Evolutionary conservation across 2,888 invertebrate species (phyloP).

Genomic region (Drosophila niveifrons): DNA sequence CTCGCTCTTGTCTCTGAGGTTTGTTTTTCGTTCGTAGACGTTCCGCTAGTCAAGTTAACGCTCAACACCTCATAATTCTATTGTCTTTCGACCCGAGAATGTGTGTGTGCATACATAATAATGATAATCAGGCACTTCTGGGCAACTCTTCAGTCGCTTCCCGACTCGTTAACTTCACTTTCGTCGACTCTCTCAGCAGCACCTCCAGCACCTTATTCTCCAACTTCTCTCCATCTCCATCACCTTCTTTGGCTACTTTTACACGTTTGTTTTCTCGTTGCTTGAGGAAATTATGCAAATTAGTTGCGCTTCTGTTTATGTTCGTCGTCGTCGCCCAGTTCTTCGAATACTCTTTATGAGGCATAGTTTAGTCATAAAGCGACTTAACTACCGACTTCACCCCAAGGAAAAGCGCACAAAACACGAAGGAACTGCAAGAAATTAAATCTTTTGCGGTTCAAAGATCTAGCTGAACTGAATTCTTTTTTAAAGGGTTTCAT

Average conservation of each 20-base stretch:
- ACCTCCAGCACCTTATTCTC: constrained; percentile 60
- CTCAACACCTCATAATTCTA: constrained; percentile 81
- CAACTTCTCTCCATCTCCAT: constrained; percentile 23
- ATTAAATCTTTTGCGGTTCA: background rate
- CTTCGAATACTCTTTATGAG: constrained; percentile 25
- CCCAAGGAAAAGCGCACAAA: background rate
- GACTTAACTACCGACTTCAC: too few species aligned
- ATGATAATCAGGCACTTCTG: constrained; percentile 70
- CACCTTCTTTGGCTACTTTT: constrained; percentile 35
- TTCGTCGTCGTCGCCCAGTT: constrained; percentile 46
- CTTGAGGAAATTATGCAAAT: constrained; percentile 72
- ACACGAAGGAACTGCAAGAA: background rate
- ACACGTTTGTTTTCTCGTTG: constrained; percentile 24
- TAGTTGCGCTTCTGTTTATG: constrained; percentile 66
- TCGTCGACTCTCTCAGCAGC: constrained; percentile 66
- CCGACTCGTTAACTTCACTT: constrained; percentile 75
- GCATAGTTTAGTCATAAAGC: background rate
- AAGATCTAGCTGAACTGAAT: background rate
- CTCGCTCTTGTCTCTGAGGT: constrained; percentile 3
- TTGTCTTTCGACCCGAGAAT: constrained; percentile 64
- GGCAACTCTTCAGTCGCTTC: constrained; percentile 44
- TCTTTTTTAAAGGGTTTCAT: constrained; percentile 18
- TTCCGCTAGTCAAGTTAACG: constrained; percentile 73
- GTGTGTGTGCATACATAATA: constrained; percentile 70
- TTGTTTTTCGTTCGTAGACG: constrained; percentile 51